These are phyloP conservation scores for Erinaceus europaeus DNA, from an alignment of 2,113 vertebrate genomes.

Conservation along the genomic window DNA sequence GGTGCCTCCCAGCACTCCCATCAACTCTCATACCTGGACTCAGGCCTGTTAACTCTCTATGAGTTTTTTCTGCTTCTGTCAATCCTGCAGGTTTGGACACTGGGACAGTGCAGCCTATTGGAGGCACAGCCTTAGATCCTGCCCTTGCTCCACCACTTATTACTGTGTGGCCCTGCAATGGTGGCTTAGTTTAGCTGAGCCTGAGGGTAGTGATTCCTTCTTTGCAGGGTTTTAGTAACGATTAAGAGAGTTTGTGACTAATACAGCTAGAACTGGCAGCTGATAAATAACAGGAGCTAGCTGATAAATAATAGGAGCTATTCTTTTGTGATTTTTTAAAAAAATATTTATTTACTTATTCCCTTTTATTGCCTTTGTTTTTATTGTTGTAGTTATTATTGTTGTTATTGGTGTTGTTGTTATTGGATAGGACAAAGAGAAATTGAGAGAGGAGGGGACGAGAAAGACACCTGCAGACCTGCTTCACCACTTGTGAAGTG, in stretches of 20 bases:
- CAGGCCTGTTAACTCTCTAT: background rate
- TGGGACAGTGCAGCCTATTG: background rate
- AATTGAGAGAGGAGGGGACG: too few species aligned
- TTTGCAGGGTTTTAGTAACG: background rate
- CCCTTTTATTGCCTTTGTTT: too few species aligned
- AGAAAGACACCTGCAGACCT: too few species aligned
- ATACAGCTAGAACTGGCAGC: too few species aligned
- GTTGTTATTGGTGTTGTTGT: too few species aligned
- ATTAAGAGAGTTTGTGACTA: background rate
- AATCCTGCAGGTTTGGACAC: background rate
- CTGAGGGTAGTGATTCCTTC: background rate
- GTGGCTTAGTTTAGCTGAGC: conserved; percentile 1
- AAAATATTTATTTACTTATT: too few species aligned
- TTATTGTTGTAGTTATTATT: too few species aligned
- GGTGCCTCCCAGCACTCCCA: background rate
- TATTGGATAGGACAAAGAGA: too few species aligned
- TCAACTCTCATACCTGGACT: background rate
- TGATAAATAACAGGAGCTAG: background rate
- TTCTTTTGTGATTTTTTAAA: conserved; percentile 26
- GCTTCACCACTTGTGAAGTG: too few species aligned
- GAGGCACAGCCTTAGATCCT: background rate
- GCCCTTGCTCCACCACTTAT: background rate
- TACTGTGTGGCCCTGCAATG: background rate
- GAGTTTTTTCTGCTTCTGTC: background rate
- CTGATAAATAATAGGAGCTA: background rate